phyloP scores from a whole-genome alignment of 2,113 vertebrate species.

The Colistium nudipinnis region DNA sequence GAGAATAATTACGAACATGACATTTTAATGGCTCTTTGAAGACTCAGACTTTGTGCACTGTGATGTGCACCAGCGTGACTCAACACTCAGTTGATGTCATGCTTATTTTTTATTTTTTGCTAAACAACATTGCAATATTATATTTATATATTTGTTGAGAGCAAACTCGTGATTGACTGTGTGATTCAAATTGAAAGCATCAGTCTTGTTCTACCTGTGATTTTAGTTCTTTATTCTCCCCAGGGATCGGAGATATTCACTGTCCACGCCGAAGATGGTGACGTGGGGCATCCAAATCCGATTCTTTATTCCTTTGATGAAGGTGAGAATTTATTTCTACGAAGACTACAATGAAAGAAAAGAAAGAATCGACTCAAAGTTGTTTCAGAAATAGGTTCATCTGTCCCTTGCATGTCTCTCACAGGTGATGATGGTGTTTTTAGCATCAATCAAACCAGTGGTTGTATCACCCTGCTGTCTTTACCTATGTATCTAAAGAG shows the following conservation, averaged over 20 bases:
- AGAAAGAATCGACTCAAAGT: neutral
- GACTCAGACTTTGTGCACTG: neutral
- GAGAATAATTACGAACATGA: slow-evolving; percentile 31
- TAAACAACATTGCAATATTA: too few species aligned
- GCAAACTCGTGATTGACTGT: too few species aligned
- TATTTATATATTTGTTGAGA: too few species aligned
- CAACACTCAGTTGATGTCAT: neutral
- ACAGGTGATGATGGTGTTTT: slow-evolving; percentile 90
- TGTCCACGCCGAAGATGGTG: slow-evolving; percentile 91
- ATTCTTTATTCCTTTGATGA: slow-evolving; percentile 88
- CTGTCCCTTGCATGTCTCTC: neutral
- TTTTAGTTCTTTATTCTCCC: slow-evolving; percentile 12
- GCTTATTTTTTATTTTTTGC: too few species aligned
- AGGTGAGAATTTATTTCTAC: slow-evolving; percentile 77
- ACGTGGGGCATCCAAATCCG: slow-evolving; percentile 89
- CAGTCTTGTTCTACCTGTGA: neutral
- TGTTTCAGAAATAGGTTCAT: neutral
- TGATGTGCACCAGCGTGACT: neutral
- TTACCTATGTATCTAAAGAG: slow-evolving; percentile 86
- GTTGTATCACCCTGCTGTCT: slow-evolving; percentile 86
- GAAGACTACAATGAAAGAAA: neutral
- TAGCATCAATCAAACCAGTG: slow-evolving; percentile 87
- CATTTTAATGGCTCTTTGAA: slow-evolving; percentile 35
- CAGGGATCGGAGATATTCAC: slow-evolving; percentile 94
- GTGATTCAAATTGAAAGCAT: too few species aligned